Evolutionary conservation across 2,113 vertebrate species (phyloP).

Genomic region (Pseudois nayaur): DNA sequence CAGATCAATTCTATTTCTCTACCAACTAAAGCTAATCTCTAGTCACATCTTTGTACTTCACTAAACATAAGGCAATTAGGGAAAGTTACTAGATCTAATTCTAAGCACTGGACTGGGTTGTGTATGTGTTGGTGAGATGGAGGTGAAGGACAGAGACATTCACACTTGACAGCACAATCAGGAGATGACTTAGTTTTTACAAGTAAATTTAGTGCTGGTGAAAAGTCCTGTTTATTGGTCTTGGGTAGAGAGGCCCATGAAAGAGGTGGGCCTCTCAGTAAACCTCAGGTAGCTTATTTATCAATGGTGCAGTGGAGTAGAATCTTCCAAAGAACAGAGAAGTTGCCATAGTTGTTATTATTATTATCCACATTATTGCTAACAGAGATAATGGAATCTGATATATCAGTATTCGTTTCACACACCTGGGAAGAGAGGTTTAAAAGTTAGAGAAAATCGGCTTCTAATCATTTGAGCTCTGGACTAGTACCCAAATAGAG

Average conservation of each 20-base stretch:
- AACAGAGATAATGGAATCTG: not conserved
- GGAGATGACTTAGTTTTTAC: not conserved
- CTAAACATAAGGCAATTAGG: slow-evolving; percentile 1
- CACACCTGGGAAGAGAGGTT: not conserved
- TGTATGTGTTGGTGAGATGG: not conserved
- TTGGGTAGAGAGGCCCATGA: not conserved
- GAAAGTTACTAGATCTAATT: not conserved
- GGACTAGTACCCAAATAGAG: slow-evolving; percentile 2
- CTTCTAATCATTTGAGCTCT: not conserved
- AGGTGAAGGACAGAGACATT: not conserved
- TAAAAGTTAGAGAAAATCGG: slow-evolving; percentile 39
- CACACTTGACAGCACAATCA: not conserved
- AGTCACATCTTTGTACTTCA: not conserved
- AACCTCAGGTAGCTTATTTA: not conserved
- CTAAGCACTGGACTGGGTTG: not conserved
- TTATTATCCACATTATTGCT: not conserved
- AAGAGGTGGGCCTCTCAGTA: not conserved
- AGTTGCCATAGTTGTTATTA: not conserved
- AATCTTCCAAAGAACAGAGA: slow-evolving; percentile 14
- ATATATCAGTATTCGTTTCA: not conserved
- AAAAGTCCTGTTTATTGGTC: not conserved
- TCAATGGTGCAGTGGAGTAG: not conserved
- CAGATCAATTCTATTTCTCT: not conserved
- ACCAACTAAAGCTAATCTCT: slow-evolving; percentile 3
- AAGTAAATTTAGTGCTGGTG: not conserved